Evolutionary conservation across 2,797 vertebrate species (phyloP), one percentile per base, ranked within the genome.

Genomic region (Rousettus madagascariensis): DNA sequence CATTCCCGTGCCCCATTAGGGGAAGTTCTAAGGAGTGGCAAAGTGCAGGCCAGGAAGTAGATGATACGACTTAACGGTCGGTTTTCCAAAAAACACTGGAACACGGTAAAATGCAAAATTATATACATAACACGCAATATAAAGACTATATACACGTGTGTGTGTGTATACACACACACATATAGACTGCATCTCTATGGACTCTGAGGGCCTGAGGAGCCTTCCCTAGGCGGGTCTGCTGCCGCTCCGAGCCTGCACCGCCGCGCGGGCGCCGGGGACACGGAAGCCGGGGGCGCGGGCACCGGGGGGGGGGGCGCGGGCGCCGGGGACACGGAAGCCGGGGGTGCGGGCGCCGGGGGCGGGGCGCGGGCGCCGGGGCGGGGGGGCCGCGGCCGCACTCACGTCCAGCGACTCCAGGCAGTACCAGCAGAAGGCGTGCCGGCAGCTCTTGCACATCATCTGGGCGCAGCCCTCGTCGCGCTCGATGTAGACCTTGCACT

Each of bases 401-500:
- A 99, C 99, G 77, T 99, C 99, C 96, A 99, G 98, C 24, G 99
- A 99, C 97, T 99, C 99, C 97, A 99, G 98, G 97, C 99, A 99
- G 98, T 99, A 99, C 99, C 99, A 99, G 98, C 99, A 99, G 99
- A 99, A 99, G 95, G 99, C 99, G 8, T 99, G 99, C 95, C 99
- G 99, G 98, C 99, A 99, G 98, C 99, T 99, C 98, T 99, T 99
- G 97, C 99, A 99, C 99, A 99, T 99, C 99, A 99, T 99, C 98
- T 99, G 99, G 1, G 99, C 99, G 15, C 99, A 99, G 86, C 99
- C 99, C 94, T 99, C 99, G 26, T 99, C 99, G 74, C 99, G 98
- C 98, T 99, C 99, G 17, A 99, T 99, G 98, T 99, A 99, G 94
- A 99, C 99, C 98, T 99, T 99, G 98, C 99, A 99, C 98, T 99